Conservation (phyloP, 2,888 invertebrate species). For the Cantharis nigra region DNA sequence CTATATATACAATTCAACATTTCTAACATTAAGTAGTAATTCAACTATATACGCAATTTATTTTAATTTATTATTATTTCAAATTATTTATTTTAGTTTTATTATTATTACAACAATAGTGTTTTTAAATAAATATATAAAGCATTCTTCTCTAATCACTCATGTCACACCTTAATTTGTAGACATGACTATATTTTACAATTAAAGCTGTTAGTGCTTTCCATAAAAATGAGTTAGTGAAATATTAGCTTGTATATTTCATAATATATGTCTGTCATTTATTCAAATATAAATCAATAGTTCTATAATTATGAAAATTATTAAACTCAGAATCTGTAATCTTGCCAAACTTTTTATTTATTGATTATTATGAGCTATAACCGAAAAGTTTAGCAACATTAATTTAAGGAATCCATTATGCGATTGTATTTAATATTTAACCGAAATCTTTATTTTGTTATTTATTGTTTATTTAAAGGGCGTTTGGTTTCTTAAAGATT, state of each 20-base stretch:
- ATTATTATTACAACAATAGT: neutral
- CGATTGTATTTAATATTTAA: neutral
- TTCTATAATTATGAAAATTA: neutral
- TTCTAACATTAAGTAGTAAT: no score
- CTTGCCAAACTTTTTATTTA: neutral
- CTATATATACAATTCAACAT: no score
- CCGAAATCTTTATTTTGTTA: neutral
- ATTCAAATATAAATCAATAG: neutral
- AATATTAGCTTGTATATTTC: neutral
- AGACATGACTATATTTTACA: neutral
- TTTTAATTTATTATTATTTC: no score
- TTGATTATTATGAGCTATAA: neutral
- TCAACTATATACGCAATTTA: no score
- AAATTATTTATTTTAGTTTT: no score
- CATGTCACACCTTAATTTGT: neutral
- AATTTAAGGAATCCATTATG: neutral
- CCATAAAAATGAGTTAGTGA: neutral
- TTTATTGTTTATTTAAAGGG: neutral
- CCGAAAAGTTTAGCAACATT: neutral
- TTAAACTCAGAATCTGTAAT: neutral
- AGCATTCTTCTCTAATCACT: neutral
- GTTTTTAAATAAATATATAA: neutral
- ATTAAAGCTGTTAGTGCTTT: neutral
- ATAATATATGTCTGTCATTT: neutral
- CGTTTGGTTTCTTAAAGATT: neutral